Base-by-base conservation (phyloP, 2,888 invertebrate genomes). In the Cephus spinipes region DNA sequence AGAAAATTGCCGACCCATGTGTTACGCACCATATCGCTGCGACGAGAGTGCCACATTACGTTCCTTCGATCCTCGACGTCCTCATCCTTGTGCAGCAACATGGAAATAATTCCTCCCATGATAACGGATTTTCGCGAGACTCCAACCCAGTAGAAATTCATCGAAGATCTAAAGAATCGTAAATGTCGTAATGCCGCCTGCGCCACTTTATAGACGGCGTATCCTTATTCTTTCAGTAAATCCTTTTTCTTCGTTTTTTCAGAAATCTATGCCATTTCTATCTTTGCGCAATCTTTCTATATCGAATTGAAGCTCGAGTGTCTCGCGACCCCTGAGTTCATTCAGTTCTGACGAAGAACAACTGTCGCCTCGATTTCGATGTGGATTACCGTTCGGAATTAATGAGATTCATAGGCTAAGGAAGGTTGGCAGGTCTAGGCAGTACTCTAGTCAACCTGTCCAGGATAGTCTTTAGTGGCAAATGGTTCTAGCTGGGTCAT, bases 91-190 rank as follows among this genome's bases (percentile, higher is more conserved):
- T 76, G 75, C 68, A 69, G 75, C 69, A 33, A 74, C 73, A 76
- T 77, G 74, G 82, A 69, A 79, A 77, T 78, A 79, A 83, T 85
- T 85, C 79, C 81, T 79, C 73, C 34, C 77, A 55, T 74, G 83
- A 86, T 88, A 85, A 84, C 85, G 81, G 85, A 85, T 84, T 83
- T 81, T 81, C 81, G 75, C 15, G 15, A 40, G 15, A 40, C 15
- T 15, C 40, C 40, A 15, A 40, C 6, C 6, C 40, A 40, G 40
- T 83, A 82, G 87, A 84, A 86, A 85, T 87, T 83, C 83, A 86
- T 87, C 40, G 4, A 6, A 4, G 15, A 15, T 15, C 40, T 15
- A 6, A 40, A 15, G 40, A 40, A 40, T 40, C 15, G 15, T n/a
- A n/a, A n/a, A n/a, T n/a, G n/a, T n/a, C 40, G 6, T 15, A 15